Evolutionary conservation across 2,113 vertebrate species (phyloP), one percentile per base, ranked within the genome.

Genomic region (Istiophorus platypterus): DNA sequence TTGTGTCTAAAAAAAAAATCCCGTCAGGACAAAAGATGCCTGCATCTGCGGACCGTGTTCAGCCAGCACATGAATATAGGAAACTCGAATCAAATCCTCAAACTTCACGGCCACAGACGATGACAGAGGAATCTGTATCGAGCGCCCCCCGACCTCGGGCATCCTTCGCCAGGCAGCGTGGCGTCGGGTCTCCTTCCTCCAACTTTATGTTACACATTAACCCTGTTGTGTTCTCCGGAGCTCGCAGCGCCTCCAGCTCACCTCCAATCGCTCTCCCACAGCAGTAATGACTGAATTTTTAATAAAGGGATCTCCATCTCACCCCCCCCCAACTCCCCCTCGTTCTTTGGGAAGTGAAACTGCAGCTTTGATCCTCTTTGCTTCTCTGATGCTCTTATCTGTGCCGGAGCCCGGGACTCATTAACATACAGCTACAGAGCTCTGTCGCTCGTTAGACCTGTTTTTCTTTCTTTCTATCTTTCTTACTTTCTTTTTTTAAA

Each of bases 381-480:
- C 47, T 54, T 22, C 47, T 75, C 47, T 26, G 29, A 17, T 74
- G 29, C n/a, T 51, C 47, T 26, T 52, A 34, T 74, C n/a, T 29
- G 31, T 8, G 18, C 20, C 7, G 20, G 41, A 63, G 29, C 34
- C 57, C 7, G n/a, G 13, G n/a, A 10, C n/a, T 54, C 49, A 29
- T 75, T 54, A 64, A 52, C 72, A 52, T 67, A 49, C 52, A 62
- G 20, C 34, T 18, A 18, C n/a, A 20, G 49, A 22, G 49, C 49
- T 22, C 20, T 22, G 49, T 10, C 49, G 18, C 49, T n/a, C 20
- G 10, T 51, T n/a, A 51, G 49, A 51, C 49, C 49, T 22, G 49
- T 51, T 51, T 13, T 9, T 22, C 10, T 51, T 51, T 51, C n/a
- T n/a, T n/a, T n/a, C n/a, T n/a, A n/a, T n/a, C n/a, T n/a, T n/a